Percentiles rank a stretch among this genome's conserved stretches.
Evolutionary conservation across 2,113 vertebrate species (phyloP).

Genomic region (Pachycephala philippinensis): DNA sequence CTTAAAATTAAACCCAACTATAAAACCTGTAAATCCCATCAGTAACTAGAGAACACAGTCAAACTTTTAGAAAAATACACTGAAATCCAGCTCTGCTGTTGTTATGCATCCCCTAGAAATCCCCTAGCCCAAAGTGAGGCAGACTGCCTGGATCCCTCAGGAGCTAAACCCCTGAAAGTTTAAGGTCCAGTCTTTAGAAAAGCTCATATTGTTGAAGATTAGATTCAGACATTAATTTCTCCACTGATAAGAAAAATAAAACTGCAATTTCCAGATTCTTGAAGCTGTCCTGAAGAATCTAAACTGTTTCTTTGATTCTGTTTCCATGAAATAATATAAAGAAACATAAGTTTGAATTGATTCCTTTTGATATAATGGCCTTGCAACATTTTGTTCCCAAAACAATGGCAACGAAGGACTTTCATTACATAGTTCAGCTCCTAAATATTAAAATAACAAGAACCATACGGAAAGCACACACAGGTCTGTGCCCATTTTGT

Average conservation of each 20-base stretch:
- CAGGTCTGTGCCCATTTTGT: background rate
- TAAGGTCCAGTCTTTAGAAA: background rate
- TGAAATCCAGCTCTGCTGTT: background rate
- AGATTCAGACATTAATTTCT: background rate
- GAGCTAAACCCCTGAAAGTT: background rate
- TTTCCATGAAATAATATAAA: background rate
- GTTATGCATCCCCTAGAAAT: background rate
- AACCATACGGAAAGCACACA: background rate
- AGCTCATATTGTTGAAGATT: background rate
- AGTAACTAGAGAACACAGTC: background rate
- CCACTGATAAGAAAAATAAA: background rate
- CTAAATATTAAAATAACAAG: background rate
- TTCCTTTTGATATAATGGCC: background rate
- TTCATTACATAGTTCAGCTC: background rate
- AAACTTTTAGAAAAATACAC: background rate
- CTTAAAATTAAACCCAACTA: background rate
- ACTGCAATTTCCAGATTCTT: background rate
- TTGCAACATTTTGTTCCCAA: background rate
- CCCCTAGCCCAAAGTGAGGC: too few relatives aligned
- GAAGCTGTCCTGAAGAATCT: background rate
- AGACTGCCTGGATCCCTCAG: background rate
- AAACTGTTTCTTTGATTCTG: background rate
- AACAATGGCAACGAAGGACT: background rate
- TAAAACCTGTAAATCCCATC: background rate
- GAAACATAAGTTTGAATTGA: background rate